Conservation (phyloP, 1,140 invertebrate genomes). For the Heliconius nattereri region DNA sequence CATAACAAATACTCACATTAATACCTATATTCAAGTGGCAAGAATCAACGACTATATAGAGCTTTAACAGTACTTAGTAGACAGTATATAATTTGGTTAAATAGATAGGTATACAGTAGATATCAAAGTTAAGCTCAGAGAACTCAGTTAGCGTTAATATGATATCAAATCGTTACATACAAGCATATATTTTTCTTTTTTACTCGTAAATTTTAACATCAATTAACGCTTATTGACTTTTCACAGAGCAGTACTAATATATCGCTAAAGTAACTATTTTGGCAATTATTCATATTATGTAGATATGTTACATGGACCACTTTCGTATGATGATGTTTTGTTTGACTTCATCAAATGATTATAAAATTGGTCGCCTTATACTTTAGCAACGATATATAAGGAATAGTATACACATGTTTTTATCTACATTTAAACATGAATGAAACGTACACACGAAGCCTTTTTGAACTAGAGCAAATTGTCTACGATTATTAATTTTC, state of each 20-base stretch:
- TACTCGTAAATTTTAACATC: no score
- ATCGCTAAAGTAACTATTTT: no score
- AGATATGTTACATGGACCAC: no score
- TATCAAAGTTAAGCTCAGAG: neutral
- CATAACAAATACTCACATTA: neutral
- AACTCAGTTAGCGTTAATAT: neutral
- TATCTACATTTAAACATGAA: neutral
- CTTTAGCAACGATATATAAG: neutral
- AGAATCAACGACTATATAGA: neutral
- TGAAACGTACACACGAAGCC: neutral
- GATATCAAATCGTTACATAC: no score
- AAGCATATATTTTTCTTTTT: no score
- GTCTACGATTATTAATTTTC: slow-evolving; percentile 48
- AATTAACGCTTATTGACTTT: no score
- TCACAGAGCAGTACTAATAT: no score
- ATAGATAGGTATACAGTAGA: neutral
- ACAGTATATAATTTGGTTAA: neutral
- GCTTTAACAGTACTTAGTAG: neutral
- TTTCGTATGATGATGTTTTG: no score
- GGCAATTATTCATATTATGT: no score
- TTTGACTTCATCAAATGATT: neutral
- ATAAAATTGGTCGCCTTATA: neutral
- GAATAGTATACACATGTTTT: neutral
- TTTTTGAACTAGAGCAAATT: neutral
- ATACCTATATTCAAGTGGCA: neutral